Base-by-base conservation (phyloP, 2,113 vertebrate species). In the Apaloderma vittatum region DNA sequence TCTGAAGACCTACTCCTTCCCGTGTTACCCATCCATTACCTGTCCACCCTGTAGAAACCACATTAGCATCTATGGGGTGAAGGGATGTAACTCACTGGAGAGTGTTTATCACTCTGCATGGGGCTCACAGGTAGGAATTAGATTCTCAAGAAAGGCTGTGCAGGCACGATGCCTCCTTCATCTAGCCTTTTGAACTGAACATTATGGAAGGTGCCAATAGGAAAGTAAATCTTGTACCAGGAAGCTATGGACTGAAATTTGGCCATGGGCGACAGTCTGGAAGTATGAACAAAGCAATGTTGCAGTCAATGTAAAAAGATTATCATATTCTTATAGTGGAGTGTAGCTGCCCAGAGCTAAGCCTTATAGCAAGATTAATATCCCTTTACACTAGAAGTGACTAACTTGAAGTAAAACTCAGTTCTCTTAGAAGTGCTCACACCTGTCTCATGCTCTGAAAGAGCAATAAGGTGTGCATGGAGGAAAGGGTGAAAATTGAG, bases 71-170 rank as follows among this genome's bases (percentile, higher is more conserved):
- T 55, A 45, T 8, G 16, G 59, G 34, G 37, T 43, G 48, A 81
- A 66, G 36, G 26, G 32, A 12, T 11, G 3, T 51, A 32, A 46
- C 9, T 6, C 1, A 0, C 10, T 52, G 17, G 29, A 59, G 11
- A 13, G 4, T 78, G 5, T 82, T 82, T 62, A 26, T 71, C 23
- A 2, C 12, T 51, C 32, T 66, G 11, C 26, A 12, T 0, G 4
- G 40, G 12, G 2, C 40, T 72, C 15, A 32, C 3, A 32, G 18
- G 7, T 1, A 45, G 6, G 18, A 14, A 13, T 45, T 70, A 22
- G 6, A 13, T 67, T 73, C 12, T 11, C 0, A 1, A 71, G 55
- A 40, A 67, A 43, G 4, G 5, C 32, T 30, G 7, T 20, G 49
- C 37, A 46, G 52, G 24, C 45, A 51, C 17, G 6, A 8, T 32